Evolutionary conservation across 2,888 invertebrate genomes (phyloP), one percentile per base, ranked within the genome.

Genomic region (Petrophora chlorosata): DNA sequence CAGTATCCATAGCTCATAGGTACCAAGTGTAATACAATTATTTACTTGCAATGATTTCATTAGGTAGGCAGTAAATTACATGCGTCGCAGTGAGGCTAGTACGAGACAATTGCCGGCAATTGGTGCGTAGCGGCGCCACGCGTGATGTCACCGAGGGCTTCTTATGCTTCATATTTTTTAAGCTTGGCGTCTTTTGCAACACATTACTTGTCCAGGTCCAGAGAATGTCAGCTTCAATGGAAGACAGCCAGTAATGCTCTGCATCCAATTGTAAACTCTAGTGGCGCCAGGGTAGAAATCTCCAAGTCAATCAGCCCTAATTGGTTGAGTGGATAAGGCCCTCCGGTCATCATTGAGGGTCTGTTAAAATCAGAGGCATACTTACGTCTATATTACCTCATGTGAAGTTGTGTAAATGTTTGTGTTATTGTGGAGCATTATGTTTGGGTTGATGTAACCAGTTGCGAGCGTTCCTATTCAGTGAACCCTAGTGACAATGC

Each of bases 101-200:
- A 71, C 75, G 79, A 80, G 85, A 82, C 88, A 89, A 89, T 86
- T 88, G 86, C 66, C 53, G 55, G 59, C 83, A 88, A 88, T 88
- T 88, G 85, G 79, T 77, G 77, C 79, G 76, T 61, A 72, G 73
- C 75, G 86, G 87, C 88, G 87, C 87, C 87, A 78, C 52, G 63
- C 65, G 76, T 88, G 88, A 88, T 87, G 87, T 88, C 88, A 88
- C 72, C 79, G 52, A 51, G 59, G 34, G 54, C 60, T 59, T 61
- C 58, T 59, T 53, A 55, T 56, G 64, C 50, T 63, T 49, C 46
- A 29, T 25, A 43, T 43, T 52, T 36, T 41, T 47, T 44, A 8
- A 44, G 30, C 15, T 35, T 28, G 10, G 7, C 19, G 1, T 14
- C 12, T 26, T 38, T 33, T 23, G 10, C 17, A 13, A 28, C 14